phyloP scores from a whole-genome alignment of 2,888 invertebrate genomes.

The Amphimallon solstitiale region DNA sequence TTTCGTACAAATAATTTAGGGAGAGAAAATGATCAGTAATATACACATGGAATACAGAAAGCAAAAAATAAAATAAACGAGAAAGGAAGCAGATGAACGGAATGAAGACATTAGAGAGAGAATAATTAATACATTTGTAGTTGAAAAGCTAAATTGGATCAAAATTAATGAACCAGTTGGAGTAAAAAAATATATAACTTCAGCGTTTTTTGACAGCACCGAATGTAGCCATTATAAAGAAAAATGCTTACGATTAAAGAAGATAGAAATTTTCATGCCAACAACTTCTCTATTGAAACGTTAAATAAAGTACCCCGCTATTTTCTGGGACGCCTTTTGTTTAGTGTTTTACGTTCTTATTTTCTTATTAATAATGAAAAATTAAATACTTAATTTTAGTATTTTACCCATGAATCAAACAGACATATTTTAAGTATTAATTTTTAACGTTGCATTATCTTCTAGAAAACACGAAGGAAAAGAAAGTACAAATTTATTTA shows the following conservation, averaged over 20 bases:
- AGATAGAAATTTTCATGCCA: neutral
- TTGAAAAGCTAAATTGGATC: constrained; percentile 15
- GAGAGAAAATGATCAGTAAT: no score
- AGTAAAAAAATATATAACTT: neutral
- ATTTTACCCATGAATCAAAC: no score
- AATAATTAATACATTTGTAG: constrained; percentile 3
- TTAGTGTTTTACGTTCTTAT: no score
- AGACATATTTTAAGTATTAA: no score
- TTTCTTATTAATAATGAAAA: no score
- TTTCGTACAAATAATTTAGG: no score
- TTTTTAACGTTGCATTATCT: no score
- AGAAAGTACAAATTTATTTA: no score
- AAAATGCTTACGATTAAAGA: constrained; percentile 2
- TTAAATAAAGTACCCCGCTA: neutral
- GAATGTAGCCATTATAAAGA: neutral
- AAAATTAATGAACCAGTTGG: constrained; percentile 6
- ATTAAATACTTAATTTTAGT: no score
- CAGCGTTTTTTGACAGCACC: constrained; percentile 6
- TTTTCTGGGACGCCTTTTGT: neutral
- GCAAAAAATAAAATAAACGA: neutral
- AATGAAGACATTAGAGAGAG: neutral
- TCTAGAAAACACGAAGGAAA: no score
- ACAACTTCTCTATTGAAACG: neutral
- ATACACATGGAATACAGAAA: no score
- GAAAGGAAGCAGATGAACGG: neutral